Percentiles rank a stretch among this genome's conserved stretches.
Evolutionary conservation across 2,888 invertebrate species (phyloP).

Genomic region (Ceratothoa steindachneri): DNA sequence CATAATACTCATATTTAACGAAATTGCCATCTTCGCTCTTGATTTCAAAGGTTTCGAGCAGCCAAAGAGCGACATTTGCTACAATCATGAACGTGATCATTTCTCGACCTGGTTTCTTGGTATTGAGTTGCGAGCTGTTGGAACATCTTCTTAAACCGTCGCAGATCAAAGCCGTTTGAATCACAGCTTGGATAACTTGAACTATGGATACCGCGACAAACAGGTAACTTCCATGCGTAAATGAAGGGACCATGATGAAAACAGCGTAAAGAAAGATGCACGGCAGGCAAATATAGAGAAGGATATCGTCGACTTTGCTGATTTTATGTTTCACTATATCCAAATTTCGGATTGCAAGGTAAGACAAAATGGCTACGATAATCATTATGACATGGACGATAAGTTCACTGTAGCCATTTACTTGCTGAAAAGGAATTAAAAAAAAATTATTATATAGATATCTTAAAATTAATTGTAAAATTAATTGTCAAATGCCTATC

Average conservation of each 20-base stretch:
- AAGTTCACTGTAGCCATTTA: conserved; percentile 56
- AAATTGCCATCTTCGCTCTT: conserved; percentile 59
- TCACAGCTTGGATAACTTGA: conserved; percentile 66
- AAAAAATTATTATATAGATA: neutral
- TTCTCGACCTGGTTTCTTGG: conserved; percentile 69
- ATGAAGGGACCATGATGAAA: conserved; percentile 65
- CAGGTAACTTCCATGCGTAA: conserved; percentile 57
- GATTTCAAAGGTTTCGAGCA: conserved; percentile 67
- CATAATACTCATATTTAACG: conserved; percentile 65
- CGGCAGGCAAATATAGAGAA: conserved; percentile 67
- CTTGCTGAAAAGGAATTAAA: conserved; percentile 29
- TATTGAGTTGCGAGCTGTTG: conserved; percentile 62
- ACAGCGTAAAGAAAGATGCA: conserved; percentile 69
- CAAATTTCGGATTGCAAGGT: conserved; percentile 62
- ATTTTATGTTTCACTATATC: conserved; percentile 65
- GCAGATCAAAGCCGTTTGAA: conserved; percentile 70
- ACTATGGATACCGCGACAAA: conserved; percentile 58
- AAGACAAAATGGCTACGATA: conserved; percentile 61
- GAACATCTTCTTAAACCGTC: conserved; percentile 71
- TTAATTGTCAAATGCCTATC: neutral
- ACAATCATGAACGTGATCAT: conserved; percentile 71
- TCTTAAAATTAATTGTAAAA: neutral
- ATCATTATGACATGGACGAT: conserved; percentile 60
- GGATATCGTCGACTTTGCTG: conserved; percentile 65
- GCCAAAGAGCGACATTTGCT: conserved; percentile 72